Evolutionary conservation across 1,140 invertebrate genomes (phyloP), one percentile per base, ranked within the genome.

Genomic region (Zaprionus tsacasi): DNA sequence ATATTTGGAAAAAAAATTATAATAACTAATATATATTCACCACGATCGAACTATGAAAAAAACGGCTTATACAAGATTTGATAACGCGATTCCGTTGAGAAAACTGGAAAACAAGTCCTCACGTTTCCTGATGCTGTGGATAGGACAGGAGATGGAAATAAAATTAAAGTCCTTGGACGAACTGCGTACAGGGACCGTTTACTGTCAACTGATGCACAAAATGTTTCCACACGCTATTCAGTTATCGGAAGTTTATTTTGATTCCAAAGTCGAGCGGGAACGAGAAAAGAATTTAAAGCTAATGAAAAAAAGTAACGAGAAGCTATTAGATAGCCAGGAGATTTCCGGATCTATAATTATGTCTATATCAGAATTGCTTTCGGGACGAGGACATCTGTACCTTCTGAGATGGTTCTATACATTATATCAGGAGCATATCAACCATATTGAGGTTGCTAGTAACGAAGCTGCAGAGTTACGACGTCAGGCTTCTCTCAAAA

Each of bases 341-440:
- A 40, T 40, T n/a, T 40, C 38, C 1, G 7, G 25, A 12, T 27
- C 6, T 6, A 25, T 5, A 11, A 1, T n/a, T 12, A 12, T 54
- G 10, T 33, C 35, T 0, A 6, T 40, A 13, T 11, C 11, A 8
- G 36, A 65, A n/a, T 40, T 64, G 35, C 1, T 11, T 17, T 0
- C 13, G 13, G 61, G 50, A 6, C 50, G 21, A 3, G 61, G 61
- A n/a, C 61, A 65, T 55, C 30, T 54, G 6, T 21, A 27, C 5
- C 55, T 64, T 30, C 4, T 27, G 2, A 35, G 50, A 13, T 61
- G 59, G 59, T n/a, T 55, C 3, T n/a, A 65, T 55, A 55, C 40
- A 15, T 65, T 65, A 6, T 65, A 65, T 12, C 13, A 63, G 15
- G 33, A 17, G 1, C 50, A 52, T 25, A 15, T 17, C 0, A 15